Evolutionary conservation across 2,113 vertebrate genomes (phyloP).

Genomic region (Campylomormyrus tamandua): DNA sequence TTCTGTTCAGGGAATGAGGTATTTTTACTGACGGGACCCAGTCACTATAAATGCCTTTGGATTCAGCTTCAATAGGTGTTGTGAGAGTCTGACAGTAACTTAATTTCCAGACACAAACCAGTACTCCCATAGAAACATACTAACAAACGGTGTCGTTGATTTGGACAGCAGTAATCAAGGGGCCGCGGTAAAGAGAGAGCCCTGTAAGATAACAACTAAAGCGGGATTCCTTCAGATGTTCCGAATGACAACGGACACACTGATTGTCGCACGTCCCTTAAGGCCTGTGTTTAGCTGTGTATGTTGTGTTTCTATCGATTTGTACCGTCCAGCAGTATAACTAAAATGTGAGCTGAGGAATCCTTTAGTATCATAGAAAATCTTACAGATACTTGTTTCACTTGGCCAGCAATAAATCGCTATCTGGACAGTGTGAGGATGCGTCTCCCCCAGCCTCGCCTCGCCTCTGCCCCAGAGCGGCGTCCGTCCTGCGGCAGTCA

Average conservation of each 20-base stretch:
- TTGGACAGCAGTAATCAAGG: background rate
- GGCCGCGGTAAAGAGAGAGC: background rate
- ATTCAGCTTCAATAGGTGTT: background rate
- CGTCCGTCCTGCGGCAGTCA: background rate
- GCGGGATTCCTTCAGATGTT: background rate
- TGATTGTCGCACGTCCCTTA: background rate
- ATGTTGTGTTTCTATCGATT: background rate
- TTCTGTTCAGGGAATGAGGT: background rate
- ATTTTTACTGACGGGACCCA: background rate
- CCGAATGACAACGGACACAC: background rate
- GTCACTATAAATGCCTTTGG: background rate
- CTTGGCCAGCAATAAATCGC: background rate
- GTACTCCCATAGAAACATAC: background rate
- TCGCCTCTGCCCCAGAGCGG: background rate
- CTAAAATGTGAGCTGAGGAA: background rate
- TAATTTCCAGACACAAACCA: background rate
- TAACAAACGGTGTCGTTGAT: background rate
- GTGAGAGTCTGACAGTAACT: background rate
- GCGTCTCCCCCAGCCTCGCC: background rate
- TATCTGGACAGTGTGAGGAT: background rate
- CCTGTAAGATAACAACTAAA: background rate
- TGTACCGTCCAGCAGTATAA: background rate
- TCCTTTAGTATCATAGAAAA: background rate
- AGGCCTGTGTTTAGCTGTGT: background rate
- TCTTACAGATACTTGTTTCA: background rate